phyloP scores from a whole-genome alignment of 2,113 vertebrate species.

The Dinomys branickii region DNA sequence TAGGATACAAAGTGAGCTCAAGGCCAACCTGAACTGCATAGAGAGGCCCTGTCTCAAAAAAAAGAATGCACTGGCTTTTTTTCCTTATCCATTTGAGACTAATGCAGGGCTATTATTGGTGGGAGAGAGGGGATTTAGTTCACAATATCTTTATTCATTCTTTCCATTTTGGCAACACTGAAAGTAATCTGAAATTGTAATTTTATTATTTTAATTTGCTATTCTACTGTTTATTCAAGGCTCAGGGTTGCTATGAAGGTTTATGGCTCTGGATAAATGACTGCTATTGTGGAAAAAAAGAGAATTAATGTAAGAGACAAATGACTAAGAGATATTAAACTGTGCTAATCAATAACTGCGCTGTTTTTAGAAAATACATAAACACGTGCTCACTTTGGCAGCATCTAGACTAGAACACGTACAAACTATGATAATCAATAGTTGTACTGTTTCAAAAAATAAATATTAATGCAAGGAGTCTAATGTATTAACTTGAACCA shows the following conservation, averaged over 20 bases:
- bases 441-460: neutral
- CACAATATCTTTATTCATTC: neutral
- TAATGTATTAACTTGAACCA: neutral
- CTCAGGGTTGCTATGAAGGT: neutral
- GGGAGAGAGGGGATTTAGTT: neutral
- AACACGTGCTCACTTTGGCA: neutral
- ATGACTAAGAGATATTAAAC: neutral
- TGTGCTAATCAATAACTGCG: neutral
- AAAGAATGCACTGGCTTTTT: neutral
- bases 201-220: slow-evolving; percentile 13
- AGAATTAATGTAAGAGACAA: neutral
- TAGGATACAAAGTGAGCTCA: no score
- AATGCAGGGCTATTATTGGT: neutral
- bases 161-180: neutral
- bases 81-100: neutral
- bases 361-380: neutral
- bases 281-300: neutral
- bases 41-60: no score
- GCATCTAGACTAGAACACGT: neutral
- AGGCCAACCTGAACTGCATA: no score
- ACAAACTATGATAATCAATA: neutral
- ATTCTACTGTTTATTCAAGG: slow-evolving; percentile 22
- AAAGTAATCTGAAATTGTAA: neutral
- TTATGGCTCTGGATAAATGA: neutral
- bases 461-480: neutral